Percentiles rank a stretch among this genome's conserved stretches.
phyloP scores from a whole-genome alignment of 2,888 invertebrate species.

The Aethes cnicana region DNA sequence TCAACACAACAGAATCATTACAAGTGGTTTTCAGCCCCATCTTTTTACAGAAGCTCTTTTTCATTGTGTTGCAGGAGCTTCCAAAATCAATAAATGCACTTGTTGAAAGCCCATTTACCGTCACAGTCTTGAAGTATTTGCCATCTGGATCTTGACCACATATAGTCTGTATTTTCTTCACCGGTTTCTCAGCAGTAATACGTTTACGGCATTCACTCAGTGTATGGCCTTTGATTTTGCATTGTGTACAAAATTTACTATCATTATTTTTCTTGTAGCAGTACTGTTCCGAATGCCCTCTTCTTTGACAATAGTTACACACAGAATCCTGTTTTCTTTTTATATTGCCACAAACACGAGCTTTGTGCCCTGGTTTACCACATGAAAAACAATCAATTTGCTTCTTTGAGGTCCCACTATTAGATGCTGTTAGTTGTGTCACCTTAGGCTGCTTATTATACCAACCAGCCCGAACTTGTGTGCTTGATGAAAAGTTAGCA shows the following conservation, averaged over 20 bases:
- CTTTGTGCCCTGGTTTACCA: constrained; percentile 29
- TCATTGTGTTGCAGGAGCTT: constrained; percentile 31
- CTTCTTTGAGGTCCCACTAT: no score
- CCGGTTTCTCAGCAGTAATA: neutral
- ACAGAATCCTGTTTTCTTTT: no score
- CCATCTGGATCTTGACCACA: constrained; percentile 2
- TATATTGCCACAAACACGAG: no score
- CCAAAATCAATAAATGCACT: constrained; percentile 32
- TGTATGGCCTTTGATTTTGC: constrained; percentile 18
- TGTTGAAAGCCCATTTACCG: constrained; percentile 10
- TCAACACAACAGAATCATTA: constrained; percentile 15
- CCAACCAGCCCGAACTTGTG: no score
- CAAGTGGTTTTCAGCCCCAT: neutral
- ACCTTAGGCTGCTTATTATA: no score
- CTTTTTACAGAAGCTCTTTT: constrained; percentile 5
- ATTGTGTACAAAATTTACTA: constrained; percentile 17
- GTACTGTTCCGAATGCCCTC: constrained; percentile 18
- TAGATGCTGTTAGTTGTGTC: no score
- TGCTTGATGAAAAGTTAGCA: no score
- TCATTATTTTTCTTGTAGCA: constrained; percentile 27
- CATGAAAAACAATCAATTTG: constrained; percentile 21
- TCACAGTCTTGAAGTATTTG: constrained; percentile 30
- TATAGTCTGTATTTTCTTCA: constrained; percentile 7
- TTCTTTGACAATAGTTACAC: constrained; percentile 1
- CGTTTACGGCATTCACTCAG: constrained; percentile 18